A percentile compares a stretch with the other conserved stretches of the same genome.
These are phyloP conservation scores for Diacarnus erythraeanus DNA, from an alignment of 37 sponge, comb jelly and placozoan species.

Conservation along the genomic window DNA sequence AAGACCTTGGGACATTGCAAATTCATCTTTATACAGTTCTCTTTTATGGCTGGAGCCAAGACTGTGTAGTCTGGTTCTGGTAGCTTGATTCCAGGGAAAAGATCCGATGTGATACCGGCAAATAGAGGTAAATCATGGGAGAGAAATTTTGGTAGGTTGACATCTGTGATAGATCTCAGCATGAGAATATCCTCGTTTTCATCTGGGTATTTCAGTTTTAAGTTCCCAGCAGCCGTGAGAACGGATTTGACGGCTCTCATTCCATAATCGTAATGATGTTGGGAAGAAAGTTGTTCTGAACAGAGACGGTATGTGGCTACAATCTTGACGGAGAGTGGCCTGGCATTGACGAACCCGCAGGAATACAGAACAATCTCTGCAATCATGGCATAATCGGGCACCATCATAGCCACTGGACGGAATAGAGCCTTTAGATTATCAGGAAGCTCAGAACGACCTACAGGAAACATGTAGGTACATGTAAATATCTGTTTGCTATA, in stretches of 20 bases:
- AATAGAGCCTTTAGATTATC: constrained; percentile 98
- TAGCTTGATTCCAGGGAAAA: constrained; percentile 94
- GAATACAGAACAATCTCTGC: constrained; percentile 99
- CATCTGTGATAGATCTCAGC: constrained; percentile 95
- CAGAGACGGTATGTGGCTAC: constrained; percentile 99
- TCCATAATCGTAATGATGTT: constrained; percentile 99
- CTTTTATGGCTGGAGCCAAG: constrained; percentile 77
- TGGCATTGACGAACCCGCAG: constrained; percentile 96
- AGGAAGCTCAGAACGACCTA: constrained; percentile 96
- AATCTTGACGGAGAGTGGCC: constrained; percentile 98
- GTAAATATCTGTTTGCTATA: background rate
- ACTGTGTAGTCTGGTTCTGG: constrained; percentile 95
- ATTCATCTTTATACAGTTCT: constrained; percentile 85
- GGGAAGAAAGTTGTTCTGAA: constrained; percentile 98
- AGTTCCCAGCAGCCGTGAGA: constrained; percentile 97
- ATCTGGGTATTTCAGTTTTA: constrained; percentile 98
- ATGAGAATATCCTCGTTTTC: constrained; percentile 95
- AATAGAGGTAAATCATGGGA: constrained; percentile 96
- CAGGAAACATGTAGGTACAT: background rate
- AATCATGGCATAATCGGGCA: constrained; percentile 99
- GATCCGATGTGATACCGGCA: constrained; percentile 95
- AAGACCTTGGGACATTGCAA: constrained; percentile 89
- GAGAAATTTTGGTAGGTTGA: constrained; percentile 96
- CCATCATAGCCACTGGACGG: constrained; percentile 99
- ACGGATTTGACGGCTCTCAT: constrained; percentile 99